phyloP scores from a whole-genome alignment of 2,888 invertebrate genomes.

The Acrocera orbiculus region DNA sequence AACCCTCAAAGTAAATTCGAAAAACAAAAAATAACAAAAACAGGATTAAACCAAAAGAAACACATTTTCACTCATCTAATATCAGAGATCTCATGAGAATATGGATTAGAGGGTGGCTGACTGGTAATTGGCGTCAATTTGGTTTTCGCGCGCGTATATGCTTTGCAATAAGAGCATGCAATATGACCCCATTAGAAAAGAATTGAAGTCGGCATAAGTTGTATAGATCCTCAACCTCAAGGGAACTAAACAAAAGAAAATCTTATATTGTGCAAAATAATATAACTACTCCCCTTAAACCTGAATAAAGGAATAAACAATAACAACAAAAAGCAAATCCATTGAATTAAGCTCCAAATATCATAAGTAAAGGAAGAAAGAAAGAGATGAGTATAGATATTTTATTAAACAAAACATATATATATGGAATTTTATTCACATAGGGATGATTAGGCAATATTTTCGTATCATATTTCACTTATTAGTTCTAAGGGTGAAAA shows the following conservation, averaged over 20 bases:
- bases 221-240: not conserved
- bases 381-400: conserved; percentile 2
- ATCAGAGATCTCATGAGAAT: too few species aligned
- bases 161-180: conserved; percentile 1
- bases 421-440: too few species aligned
- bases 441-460: conserved; percentile 17
- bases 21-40: too few species aligned
- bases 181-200: too few species aligned
- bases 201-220: not conserved
- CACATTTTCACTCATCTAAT: too few species aligned
- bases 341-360: not conserved
- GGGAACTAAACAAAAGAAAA: too few species aligned
- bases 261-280: too few species aligned
- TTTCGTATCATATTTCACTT: conserved; percentile 19
- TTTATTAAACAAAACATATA: too few species aligned
- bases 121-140: conserved; percentile 34
- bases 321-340: conserved; percentile 2
- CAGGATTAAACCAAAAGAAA: too few species aligned
- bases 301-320: conserved; percentile 2
- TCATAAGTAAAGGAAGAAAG: not conserved
- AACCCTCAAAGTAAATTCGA: too few species aligned
- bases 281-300: not conserved
- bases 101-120: conserved; percentile 17
- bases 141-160: conserved; percentile 25
- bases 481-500: conserved; percentile 13